A percentile compares a stretch with the other conserved stretches of the same genome.
phyloP scores from a whole-genome alignment of 2,888 invertebrate species.

The Litoditis marina region DNA sequence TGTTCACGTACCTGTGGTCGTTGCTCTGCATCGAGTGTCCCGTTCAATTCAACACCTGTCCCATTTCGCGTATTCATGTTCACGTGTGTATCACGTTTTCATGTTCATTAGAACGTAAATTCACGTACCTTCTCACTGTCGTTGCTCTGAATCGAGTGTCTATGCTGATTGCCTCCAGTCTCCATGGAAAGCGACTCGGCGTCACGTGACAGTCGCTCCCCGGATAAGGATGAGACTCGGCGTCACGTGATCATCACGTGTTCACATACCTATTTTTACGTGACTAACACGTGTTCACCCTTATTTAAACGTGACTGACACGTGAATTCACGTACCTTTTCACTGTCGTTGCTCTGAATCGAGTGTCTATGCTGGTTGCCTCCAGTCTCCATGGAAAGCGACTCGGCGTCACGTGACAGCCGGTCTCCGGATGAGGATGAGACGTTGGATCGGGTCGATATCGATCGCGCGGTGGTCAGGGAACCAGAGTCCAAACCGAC shows the following conservation, averaged over 20 bases:
- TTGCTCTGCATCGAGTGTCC: too few relatives aligned
- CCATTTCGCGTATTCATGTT: too few relatives aligned
- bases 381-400: conserved; percentile 15
- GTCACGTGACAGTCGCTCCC: conserved; percentile 34
- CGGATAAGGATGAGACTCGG: conserved; percentile 31
- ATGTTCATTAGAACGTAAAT: too few relatives aligned
- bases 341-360: conserved; percentile 36
- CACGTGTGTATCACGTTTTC: too few relatives aligned
- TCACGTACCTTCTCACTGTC: conserved; percentile 33
- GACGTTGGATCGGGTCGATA: conserved; percentile 27
- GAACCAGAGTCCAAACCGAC: conserved; percentile 9
- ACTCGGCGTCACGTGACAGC: conserved; percentile 33
- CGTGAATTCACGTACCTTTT: conserved; percentile 22
- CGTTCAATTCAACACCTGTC: too few relatives aligned
- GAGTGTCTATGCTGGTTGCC: conserved; percentile 27
- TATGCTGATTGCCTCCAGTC: conserved; percentile 18
- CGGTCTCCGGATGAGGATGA: conserved; percentile 34
- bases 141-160: conserved; percentile 35
- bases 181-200: conserved; percentile 24
- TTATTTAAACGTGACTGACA: too few relatives aligned
- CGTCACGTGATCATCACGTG: too few relatives aligned
- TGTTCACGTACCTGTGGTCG: too few relatives aligned
- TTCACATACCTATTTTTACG: too few relatives aligned
- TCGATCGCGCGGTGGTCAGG: conserved; percentile 16
- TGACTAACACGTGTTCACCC: too few relatives aligned